Evolutionary conservation across 2,888 invertebrate species (phyloP).

Genomic region (Automeris io): DNA sequence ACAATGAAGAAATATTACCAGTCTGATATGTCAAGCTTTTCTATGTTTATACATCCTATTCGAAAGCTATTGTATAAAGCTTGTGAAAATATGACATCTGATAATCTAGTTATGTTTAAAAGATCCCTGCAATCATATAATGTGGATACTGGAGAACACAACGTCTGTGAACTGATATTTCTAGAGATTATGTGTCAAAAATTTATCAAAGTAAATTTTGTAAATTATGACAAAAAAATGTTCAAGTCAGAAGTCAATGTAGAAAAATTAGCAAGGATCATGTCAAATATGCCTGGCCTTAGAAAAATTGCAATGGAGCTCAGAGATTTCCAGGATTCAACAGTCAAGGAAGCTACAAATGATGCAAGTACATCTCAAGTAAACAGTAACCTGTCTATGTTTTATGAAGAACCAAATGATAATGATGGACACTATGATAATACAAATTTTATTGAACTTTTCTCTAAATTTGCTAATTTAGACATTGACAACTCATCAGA

Average conservation of each 20-base stretch:
- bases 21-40: conserved; percentile 33
- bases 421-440: not conserved
- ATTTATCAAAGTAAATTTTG: conserved; percentile 39
- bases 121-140: conserved; percentile 43
- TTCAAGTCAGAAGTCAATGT: conserved; percentile 26
- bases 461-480: conserved; percentile 7
- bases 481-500: conserved; percentile 27
- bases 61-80: conserved; percentile 55
- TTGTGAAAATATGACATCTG: conserved; percentile 49
- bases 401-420: conserved; percentile 1
- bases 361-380: conserved; percentile 3
- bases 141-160: conserved; percentile 43
- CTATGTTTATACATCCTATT: conserved; percentile 45
- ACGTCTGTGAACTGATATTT: conserved; percentile 52
- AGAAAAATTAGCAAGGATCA: conserved; percentile 41
- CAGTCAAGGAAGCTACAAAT: conserved; percentile 22
- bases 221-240: conserved; percentile 22
- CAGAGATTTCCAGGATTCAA: conserved; percentile 32
- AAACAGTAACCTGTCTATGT: not conserved
- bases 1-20: conserved; percentile 41
- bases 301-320: conserved; percentile 36
- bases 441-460: not conserved
- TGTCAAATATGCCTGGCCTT: conserved; percentile 42
- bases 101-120: conserved; percentile 45
- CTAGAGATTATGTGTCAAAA: conserved; percentile 55